phyloP scores from a whole-genome alignment of 2,797 vertebrate genomes.

The Sebastes kiyomatsui region DNA sequence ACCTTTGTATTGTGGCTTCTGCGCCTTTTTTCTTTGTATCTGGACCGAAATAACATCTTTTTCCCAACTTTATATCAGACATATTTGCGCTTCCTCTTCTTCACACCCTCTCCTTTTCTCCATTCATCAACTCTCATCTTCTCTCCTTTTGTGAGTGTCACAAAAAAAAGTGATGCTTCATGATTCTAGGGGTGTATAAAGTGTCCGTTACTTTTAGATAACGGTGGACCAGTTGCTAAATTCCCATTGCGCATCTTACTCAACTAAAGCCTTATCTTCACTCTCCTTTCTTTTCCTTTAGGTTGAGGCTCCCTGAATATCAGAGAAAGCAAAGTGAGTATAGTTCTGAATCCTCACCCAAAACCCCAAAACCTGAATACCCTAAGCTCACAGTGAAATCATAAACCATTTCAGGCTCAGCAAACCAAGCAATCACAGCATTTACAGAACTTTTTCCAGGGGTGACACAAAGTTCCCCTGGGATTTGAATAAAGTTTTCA shows the following conservation, averaged over 20 bases:
- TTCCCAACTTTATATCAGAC: not conserved
- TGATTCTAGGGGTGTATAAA: constrained; percentile 23
- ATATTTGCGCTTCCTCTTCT: not conserved
- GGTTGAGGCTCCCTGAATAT: constrained; percentile 21
- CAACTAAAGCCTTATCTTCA: constrained; percentile 14
- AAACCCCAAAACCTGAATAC: constrained; percentile 37
- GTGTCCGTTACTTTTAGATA: constrained; percentile 45
- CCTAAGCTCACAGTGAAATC: constrained; percentile 34
- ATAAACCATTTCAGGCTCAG: constrained; percentile 47
- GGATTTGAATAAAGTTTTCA: constrained; percentile 51
- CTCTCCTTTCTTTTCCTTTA: constrained; percentile 13
- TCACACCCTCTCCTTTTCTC: not conserved
- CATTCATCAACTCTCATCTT: not conserved
- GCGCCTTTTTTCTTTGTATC: not conserved
- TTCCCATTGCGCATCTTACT: constrained; percentile 26
- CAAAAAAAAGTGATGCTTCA: not conserved
- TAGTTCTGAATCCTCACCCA: constrained; percentile 14
- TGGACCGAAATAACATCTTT: not conserved
- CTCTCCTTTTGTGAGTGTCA: not conserved
- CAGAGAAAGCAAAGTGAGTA: not conserved
- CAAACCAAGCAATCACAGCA: constrained; percentile 35
- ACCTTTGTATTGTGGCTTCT: not conserved
- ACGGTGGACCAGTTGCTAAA: constrained; percentile 22
- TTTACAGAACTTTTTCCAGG: constrained; percentile 35
- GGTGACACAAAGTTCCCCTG: constrained; percentile 45